phyloP scores from a whole-genome alignment of 2,797 vertebrate genomes.

The Salmo trutta region DNA sequence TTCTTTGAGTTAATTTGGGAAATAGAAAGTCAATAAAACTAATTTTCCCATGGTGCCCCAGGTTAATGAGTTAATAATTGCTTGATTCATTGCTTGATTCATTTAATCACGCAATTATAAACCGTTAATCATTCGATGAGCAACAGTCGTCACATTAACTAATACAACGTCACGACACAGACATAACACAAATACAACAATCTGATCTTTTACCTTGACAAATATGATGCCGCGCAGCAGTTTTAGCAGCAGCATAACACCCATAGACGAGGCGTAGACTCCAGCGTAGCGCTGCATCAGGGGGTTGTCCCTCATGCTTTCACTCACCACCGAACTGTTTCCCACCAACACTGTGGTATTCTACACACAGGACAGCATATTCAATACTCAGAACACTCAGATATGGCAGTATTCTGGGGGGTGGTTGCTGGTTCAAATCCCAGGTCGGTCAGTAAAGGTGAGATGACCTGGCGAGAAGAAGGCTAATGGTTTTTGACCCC shows the following conservation, averaged over 20 bases:
- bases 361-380: slow-evolving; percentile 60
- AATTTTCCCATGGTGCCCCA: no score
- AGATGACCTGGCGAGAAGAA: neutral
- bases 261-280: slow-evolving; percentile 90
- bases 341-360: slow-evolving; percentile 78
- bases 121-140: no score
- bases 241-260: slow-evolving; percentile 87
- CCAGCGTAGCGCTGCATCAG: slow-evolving; percentile 84
- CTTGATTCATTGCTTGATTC: no score
- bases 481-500: neutral
- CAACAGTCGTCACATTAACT: no score
- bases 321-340: slow-evolving; percentile 80
- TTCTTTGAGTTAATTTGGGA: no score
- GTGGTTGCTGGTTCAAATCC: no score
- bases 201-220: slow-evolving; percentile 82
- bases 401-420: neutral
- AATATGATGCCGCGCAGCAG: slow-evolving; percentile 85
- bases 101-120: no score
- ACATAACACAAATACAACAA: slow-evolving; percentile 18
- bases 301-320: slow-evolving; percentile 90
- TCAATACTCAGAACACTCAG: neutral
- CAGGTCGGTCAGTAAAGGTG: no score
- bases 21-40: no score
- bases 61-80: no score
- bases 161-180: neutral